Conservation (phyloP, 2,113 vertebrate genomes). For the Chelonoidis abingdonii region DNA sequence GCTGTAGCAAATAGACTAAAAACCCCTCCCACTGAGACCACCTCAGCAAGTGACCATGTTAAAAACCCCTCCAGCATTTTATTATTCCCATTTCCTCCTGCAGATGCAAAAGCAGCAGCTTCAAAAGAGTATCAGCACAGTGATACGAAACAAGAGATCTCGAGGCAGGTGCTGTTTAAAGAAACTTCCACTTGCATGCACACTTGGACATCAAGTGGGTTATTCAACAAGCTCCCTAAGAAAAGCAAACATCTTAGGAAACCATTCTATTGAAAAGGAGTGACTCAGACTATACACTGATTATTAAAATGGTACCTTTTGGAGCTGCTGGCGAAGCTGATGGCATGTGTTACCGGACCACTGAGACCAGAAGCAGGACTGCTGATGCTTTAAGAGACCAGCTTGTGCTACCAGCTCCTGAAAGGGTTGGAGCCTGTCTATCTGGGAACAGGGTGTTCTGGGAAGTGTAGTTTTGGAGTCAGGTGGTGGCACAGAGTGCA, state of each 20-base stretch:
- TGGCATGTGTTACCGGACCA: not conserved
- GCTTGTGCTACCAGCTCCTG: accelerated
- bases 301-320: not conserved
- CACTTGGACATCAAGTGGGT: not conserved
- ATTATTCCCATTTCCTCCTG: constrained; percentile 18
- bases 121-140: not conserved
- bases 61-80: not conserved
- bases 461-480: not conserved
- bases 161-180: not conserved
- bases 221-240: not conserved
- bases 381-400: not conserved
- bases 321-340: not conserved
- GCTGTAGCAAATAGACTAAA: not conserved
- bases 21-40: not conserved
- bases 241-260: not conserved
- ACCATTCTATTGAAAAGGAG: not conserved
- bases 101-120: not conserved
- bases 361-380: not conserved
- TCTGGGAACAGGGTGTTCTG: not conserved
- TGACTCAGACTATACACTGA: not conserved
- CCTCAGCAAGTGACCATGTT: not conserved
- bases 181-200: not conserved
- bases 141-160: not conserved
- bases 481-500: not conserved
- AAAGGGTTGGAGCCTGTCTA: not conserved